Percentiles rank a stretch among this genome's conserved stretches.
phyloP scores from a whole-genome alignment of 2,888 invertebrate species.

The Diarsia rubi region DNA sequence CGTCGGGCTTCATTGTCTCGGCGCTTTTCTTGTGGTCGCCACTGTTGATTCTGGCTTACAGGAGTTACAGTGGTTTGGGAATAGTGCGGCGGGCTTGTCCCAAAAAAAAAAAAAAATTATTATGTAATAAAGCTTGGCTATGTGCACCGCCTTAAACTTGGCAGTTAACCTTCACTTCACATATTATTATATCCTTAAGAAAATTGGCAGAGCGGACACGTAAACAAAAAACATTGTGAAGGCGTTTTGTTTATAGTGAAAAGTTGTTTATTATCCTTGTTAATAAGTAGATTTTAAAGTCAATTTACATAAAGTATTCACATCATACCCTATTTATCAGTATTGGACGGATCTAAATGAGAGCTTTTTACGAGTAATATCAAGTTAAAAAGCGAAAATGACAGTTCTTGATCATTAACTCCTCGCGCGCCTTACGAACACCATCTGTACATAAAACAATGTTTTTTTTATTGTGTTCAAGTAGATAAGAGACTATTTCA shows the following conservation, averaged over 20 bases:
- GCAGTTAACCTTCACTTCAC: constrained; percentile 20
- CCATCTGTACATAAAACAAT: no score
- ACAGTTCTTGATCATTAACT: neutral
- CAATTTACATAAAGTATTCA: neutral
- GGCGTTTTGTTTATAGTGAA: constrained; percentile 11
- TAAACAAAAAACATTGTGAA: constrained; percentile 15
- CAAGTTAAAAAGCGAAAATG: neutral
- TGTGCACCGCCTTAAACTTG: constrained; percentile 30
- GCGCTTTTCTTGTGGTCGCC: no score
- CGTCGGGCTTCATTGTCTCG: no score
- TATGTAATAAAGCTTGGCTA: neutral
- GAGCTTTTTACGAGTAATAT: neutral
- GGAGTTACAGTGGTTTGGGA: no score
- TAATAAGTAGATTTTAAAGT: neutral
- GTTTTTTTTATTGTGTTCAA: no score
- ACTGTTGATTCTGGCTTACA: no score
- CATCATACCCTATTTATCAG: neutral
- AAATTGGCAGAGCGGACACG: constrained; percentile 2
- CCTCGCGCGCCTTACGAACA: no score
- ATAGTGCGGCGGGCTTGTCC: no score
- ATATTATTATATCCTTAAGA: constrained; percentile 16
- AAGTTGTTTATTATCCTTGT: constrained; percentile 26
- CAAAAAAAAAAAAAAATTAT: no score
- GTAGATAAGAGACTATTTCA: no score
- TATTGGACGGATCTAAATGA: neutral